phyloP scores from a whole-genome alignment of 2,113 vertebrate genomes.

The Raja brachyura region DNA sequence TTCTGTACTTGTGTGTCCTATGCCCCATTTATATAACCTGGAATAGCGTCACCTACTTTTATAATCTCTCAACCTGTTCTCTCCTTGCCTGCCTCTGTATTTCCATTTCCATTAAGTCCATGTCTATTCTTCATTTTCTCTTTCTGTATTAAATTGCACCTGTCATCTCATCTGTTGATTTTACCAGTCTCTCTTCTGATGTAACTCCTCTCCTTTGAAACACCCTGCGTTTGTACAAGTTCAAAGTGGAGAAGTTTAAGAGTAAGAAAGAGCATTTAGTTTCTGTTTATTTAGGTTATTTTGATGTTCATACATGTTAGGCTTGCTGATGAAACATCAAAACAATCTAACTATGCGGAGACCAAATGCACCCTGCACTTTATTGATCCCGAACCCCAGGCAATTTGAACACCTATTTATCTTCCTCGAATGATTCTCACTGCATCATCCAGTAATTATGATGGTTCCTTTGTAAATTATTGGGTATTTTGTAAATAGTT shows the following conservation, averaged over 20 bases:
- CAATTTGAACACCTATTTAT: neutral
- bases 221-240: neutral
- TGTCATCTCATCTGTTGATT: neutral
- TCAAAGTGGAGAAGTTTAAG: too few species aligned
- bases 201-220: neutral
- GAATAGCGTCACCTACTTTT: neutral
- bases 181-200: neutral
- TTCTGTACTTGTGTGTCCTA: neutral
- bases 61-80: neutral
- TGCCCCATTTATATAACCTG: neutral
- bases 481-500: neutral
- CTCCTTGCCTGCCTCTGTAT: neutral
- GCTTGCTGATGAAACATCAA: neutral
- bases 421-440: neutral
- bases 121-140: neutral
- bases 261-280: neutral
- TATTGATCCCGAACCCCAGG: too few species aligned
- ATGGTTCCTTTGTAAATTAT: too few species aligned
- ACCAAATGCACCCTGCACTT: neutral
- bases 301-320: neutral
- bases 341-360: neutral
- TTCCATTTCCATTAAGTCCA: neutral
- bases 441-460: neutral
- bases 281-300: neutral
- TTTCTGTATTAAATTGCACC: neutral